phyloP scores from a whole-genome alignment of 2,797 vertebrate species.

The Chromis chromis region DNA sequence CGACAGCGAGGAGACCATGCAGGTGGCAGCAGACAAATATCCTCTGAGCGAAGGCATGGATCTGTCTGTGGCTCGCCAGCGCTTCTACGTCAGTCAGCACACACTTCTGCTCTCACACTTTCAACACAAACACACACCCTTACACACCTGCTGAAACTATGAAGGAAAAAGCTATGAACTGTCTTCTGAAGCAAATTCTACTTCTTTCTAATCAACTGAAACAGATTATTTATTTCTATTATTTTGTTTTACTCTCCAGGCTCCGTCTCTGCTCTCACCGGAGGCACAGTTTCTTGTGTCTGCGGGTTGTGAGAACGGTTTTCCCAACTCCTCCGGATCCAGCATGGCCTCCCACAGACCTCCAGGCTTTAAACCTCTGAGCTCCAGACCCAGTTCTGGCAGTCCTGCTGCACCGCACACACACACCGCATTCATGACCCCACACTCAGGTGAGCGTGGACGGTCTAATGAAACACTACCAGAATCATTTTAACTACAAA shows the following conservation, averaged over 20 bases:
- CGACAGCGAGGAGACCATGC: conserved; percentile 86
- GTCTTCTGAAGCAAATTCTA: background rate
- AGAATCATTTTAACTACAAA: background rate
- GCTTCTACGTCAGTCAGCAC: conserved; percentile 87
- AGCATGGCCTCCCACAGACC: conserved; percentile 77
- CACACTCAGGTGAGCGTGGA: conserved; percentile 82
- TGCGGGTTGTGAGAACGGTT: conserved; percentile 80
- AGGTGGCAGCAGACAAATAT: conserved; percentile 82
- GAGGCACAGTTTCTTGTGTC: conserved; percentile 85
- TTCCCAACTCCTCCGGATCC: conserved; percentile 77
- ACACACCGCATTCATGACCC: conserved; percentile 77
- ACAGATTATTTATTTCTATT: background rate
- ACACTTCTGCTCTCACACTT: conserved; percentile 18
- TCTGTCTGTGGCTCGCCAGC: conserved; percentile 84
- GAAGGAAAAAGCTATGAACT: background rate
- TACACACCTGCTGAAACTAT: background rate
- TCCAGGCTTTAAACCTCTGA: conserved; percentile 80
- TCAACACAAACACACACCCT: background rate
- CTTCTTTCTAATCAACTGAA: background rate
- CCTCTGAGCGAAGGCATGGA: conserved; percentile 86
- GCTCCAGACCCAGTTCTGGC: conserved; percentile 76
- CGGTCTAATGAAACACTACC: background rate
- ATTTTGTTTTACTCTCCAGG: conserved; percentile 70
- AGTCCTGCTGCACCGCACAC: conserved; percentile 72
- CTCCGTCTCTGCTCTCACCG: conserved; percentile 79